A percentile compares a stretch with the other conserved stretches of the same genome.
Evolutionary conservation across 2,888 invertebrate species (phyloP).

Genomic region (Leptopterna dolabrata): DNA sequence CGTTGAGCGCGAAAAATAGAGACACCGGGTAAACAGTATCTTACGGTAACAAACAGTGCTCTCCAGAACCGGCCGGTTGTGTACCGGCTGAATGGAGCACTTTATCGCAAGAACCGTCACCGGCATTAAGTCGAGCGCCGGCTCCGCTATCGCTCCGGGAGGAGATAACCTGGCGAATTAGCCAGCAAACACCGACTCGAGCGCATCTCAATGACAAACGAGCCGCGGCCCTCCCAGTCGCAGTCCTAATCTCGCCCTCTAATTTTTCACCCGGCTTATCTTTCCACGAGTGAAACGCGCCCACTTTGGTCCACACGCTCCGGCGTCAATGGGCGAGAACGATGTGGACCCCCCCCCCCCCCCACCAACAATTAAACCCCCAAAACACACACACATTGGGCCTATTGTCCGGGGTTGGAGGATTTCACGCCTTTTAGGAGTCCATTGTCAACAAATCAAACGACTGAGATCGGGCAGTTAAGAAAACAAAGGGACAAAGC

Average conservation of each 20-base stretch:
- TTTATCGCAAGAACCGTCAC: constrained; percentile 27
- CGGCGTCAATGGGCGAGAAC: neutral
- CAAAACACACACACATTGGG: too few species aligned
- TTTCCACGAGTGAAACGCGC: neutral
- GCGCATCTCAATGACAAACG: constrained; percentile 40
- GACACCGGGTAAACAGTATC: neutral
- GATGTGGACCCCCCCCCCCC: neutral
- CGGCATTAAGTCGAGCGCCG: constrained; percentile 29
- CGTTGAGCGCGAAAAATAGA: neutral
- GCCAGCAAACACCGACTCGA: constrained; percentile 1
- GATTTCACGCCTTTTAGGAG: neutral
- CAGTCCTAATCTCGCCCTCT: constrained; percentile 12
- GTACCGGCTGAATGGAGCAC: constrained; percentile 10
- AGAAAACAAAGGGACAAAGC: neutral
- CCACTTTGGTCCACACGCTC: neutral
- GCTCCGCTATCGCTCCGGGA: neutral
- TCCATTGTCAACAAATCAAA: neutral
- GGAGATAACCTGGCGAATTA: constrained; percentile 39
- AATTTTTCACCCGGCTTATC: constrained; percentile 41
- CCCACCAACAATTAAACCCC: too few species aligned
- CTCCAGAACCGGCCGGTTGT: neutral
- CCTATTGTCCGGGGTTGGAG: neutral
- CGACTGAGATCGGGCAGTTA: neutral
- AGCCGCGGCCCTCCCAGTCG: neutral
- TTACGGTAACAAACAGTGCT: neutral